Conservation (phyloP, 2,113 vertebrate genomes). For the Saguinus midas region DNA sequence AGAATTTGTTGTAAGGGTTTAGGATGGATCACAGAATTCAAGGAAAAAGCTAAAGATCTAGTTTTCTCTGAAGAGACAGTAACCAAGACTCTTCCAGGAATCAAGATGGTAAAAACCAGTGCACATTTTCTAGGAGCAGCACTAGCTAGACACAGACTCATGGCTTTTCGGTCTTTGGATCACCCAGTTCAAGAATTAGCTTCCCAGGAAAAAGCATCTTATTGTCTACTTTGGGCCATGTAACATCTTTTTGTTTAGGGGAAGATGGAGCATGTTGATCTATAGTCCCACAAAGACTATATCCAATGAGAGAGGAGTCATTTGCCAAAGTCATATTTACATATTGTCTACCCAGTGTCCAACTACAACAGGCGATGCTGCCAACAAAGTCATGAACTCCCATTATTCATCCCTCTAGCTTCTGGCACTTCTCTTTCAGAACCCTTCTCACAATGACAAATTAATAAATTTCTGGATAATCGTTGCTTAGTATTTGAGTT, state of each 20-base stretch:
- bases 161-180: not conserved
- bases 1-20: not conserved
- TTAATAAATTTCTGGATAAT: not conserved
- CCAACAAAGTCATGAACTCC: not conserved
- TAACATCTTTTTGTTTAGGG: not conserved
- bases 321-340: not conserved
- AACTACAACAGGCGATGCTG: not conserved
- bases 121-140: not conserved
- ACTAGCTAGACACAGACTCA: not conserved
- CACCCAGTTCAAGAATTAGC: slow-evolving; percentile 6
- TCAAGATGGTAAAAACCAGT: not conserved
- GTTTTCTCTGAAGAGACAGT: not conserved
- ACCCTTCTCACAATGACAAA: not conserved
- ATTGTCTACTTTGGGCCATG: not conserved
- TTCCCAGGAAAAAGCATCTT: not conserved
- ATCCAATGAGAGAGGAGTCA: not conserved
- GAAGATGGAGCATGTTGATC: not conserved
- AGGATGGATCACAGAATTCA: not conserved
- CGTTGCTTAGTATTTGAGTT: not conserved
- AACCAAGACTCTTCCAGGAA: not conserved
- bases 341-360: not conserved
- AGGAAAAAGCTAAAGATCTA: not conserved
- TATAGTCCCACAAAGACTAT: not conserved
- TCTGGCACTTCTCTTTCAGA: not conserved
- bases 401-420: not conserved